Base-by-base conservation (phyloP, 1,140 invertebrate species). In the Leptinotarsa undecemlineata region DNA sequence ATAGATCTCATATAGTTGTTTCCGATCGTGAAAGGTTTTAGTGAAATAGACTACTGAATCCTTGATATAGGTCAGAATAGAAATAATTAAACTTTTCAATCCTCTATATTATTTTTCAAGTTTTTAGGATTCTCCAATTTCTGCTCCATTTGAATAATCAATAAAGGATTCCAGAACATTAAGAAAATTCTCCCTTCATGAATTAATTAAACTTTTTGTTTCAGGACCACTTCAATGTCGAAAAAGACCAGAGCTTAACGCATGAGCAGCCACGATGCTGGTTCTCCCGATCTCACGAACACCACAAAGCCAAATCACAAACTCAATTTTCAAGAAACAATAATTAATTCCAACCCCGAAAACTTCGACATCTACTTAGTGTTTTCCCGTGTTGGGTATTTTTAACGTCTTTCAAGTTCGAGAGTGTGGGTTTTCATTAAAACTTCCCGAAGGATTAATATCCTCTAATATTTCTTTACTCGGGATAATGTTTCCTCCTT, bases 401-500 rank as follows among this genome's bases (percentile, higher is more conserved):
- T 79, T 80, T 78, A 72, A 71, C 72, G 26, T 66, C 61, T 23
- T 15, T 57, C 67, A 48, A 72, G 76, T 76, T 71, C 74, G 77
- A 74, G 75, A 80, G 73, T 77, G 71, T 69, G 71, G 72, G 76
- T 75, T 79, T 78, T 76, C 75, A 76, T 76, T 76, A 80, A 78
- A 78, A 80, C 69, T 80, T 57, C 75, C 62, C 75, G 66, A 57
- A 57, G 51, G 79, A 75, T 79, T 78, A 79, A 75, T 74, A 77
- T 68, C 62, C 77, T 26, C 14, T 11, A 26, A 51, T 66, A 73
- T 51, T 67, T 69, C 14, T 71, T 76, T 71, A 51, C 63, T 75
- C 47, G 23, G 14, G 21, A n/a, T 61, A 62, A 81, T 81, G 81
- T 81, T 82, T 76, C 81, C 81, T 47, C 80, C 80, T 76, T 82